Conservation (phyloP, 2,113 vertebrate species). For the Neotoma lepida region DNA sequence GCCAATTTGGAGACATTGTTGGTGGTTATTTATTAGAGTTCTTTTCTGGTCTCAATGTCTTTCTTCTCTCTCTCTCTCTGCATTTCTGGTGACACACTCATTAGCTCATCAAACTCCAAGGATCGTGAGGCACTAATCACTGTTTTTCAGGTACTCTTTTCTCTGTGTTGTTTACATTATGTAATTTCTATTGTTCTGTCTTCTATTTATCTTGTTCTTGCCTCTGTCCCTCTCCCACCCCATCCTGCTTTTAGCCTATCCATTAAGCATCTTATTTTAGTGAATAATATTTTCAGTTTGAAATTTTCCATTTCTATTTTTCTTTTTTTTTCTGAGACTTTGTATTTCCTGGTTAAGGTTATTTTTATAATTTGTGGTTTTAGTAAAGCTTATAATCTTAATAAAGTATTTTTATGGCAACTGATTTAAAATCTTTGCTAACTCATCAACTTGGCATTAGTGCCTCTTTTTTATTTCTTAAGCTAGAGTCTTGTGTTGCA, state of each 20-base stretch:
- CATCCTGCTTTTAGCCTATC: neutral
- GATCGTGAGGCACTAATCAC: neutral
- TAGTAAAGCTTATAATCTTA: neutral
- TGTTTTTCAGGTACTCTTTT: neutral
- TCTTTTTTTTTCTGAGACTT: neutral
- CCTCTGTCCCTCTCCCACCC: neutral
- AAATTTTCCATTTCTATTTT: conserved; percentile 15
- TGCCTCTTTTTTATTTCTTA: neutral
- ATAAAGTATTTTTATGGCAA: neutral
- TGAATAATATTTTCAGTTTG: conserved; percentile 11
- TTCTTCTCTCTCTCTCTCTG: neutral
- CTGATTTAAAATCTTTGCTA: neutral
- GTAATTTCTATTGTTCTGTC: neutral
- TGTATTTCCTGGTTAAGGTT: neutral
- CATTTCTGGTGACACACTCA: neutral
- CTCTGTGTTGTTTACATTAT: neutral
- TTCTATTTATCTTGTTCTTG: neutral
- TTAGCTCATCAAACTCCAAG: neutral
- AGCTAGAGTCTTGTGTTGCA: neutral
- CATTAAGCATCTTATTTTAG: neutral
- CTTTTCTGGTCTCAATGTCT: neutral
- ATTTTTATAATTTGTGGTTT: neutral
- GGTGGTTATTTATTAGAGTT: neutral
- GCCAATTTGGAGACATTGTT: neutral
- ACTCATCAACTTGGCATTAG: neutral